These are phyloP conservation scores for Imbricaverruca yamaguchii DNA, from an alignment of 2,888 invertebrate species.

Conservation along the genomic window DNA sequence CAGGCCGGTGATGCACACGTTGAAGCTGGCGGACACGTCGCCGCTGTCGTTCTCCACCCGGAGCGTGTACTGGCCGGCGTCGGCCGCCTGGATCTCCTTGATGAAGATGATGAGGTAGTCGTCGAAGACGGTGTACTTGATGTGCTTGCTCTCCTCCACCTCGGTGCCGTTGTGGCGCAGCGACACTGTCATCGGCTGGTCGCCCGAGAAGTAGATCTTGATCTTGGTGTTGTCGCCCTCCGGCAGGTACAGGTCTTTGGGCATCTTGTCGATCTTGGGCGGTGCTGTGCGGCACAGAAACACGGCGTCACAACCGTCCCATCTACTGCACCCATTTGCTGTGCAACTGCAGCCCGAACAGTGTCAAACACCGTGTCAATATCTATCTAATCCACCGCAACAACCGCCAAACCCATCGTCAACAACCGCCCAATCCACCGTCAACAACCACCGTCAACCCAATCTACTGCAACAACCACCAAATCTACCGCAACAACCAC, in stretches of 20 bases:
- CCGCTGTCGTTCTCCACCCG: slow-evolving; percentile 89
- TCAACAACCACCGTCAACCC: too few relatives aligned
- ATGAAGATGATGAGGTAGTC: slow-evolving; percentile 94
- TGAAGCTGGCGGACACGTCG: slow-evolving; percentile 70
- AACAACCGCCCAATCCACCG: too few relatives aligned
- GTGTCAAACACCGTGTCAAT: too few relatives aligned
- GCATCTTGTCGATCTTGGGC: slow-evolving; percentile 83
- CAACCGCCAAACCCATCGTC: too few relatives aligned
- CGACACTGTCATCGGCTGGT: slow-evolving; percentile 85
- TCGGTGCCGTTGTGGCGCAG: slow-evolving; percentile 74
- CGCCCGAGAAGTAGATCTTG: slow-evolving; percentile 92
- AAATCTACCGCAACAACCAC: too few relatives aligned
- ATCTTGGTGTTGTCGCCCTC: slow-evolving; percentile 96
- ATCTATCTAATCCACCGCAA: too few relatives aligned
- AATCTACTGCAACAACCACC: too few relatives aligned
- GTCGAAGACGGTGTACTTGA: slow-evolving; percentile 89
- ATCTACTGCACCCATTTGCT: too few relatives aligned
- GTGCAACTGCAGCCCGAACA: too few relatives aligned
- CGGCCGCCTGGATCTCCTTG: slow-evolving; percentile 79
- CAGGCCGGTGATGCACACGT: slow-evolving; percentile 74
- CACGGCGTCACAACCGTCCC: too few relatives aligned
- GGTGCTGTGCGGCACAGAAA: slow-evolving; percentile 56
- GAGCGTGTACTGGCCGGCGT: slow-evolving; percentile 84
- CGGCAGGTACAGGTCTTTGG: slow-evolving; percentile 78
- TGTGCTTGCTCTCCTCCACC: slow-evolving; percentile 64